Percentiles rank a stretch among this genome's conserved stretches.
Conservation (phyloP, 2,797 vertebrate species). For the Falco rusticolus region DNA sequence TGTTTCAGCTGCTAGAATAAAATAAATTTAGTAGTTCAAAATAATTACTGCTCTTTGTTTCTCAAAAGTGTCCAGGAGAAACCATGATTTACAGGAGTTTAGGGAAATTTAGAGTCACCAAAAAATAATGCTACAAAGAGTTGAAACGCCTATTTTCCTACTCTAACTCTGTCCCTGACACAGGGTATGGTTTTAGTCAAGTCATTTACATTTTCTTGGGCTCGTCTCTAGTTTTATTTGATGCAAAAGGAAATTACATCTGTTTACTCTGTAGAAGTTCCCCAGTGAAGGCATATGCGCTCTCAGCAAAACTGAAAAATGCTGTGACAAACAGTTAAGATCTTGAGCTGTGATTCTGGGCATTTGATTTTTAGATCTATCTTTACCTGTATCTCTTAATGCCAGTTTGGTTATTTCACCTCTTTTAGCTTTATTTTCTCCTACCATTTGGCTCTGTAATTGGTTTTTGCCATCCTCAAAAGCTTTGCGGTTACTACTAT, state of each 20-base stretch:
- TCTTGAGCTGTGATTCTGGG: not conserved
- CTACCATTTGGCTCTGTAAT: not conserved
- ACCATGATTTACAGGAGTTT: not conserved
- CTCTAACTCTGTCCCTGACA: not conserved
- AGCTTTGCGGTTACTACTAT: not conserved
- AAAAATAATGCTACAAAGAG: not conserved
- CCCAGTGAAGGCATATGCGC: not conserved
- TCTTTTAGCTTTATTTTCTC: not conserved
- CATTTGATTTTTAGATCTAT: not conserved
- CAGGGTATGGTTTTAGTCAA: not conserved
- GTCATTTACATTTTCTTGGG: not conserved
- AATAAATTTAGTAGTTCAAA: not conserved
- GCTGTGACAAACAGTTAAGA: not conserved
- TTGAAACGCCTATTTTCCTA: not conserved
- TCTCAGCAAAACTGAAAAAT: not conserved
- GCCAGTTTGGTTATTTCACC: not conserved
- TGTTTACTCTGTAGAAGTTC: not conserved
- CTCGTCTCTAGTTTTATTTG: not conserved
- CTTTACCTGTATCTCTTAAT: not conserved
- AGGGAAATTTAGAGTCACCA: not conserved
- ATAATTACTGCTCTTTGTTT: not conserved
- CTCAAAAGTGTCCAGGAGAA: not conserved
- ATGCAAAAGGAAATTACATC: not conserved
- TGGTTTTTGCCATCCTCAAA: not conserved
- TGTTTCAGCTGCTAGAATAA: not conserved